Evolutionary conservation across 2,113 vertebrate genomes (phyloP), one percentile per base, ranked within the genome.

Genomic region (Tricholaema leucomelas): DNA sequence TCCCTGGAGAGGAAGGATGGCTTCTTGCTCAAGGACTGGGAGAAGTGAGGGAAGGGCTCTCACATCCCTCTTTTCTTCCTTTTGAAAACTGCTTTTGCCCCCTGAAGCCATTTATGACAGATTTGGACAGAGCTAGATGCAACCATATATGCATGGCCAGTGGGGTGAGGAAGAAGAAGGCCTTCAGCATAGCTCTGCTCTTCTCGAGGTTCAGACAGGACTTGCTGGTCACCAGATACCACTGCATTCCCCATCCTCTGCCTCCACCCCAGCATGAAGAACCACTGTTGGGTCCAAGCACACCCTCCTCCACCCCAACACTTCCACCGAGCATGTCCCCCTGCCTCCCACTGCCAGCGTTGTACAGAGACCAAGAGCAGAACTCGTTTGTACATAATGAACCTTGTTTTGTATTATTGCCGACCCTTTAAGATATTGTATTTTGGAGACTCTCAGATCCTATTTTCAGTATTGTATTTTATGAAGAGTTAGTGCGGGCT

Each of bases 351-450:
- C 93, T 96, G 75, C 72, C 94, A 91, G 79, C 10, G 69, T 97
- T 98, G 97, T 98, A 98, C 97, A 98, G 97, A 97, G 97, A 98
- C 97, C 97, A 97, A 98, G 93, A 97, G 95, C 98, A 97, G 97
- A 97, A 98, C 97, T 97, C 97, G 97, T 98, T 97, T 98, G 98
- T 98, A 98, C 98, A 98, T 98, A 98, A 96, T 98, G 98, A 98
- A 97, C 96, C 97, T 97, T 98, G 97, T 98, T 98, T 98, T 98
- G 98, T 98, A 98, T 98, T 98, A 97, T 97, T 98, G 96, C 95
- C 33, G 15, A 79, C 86, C 95, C 97, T 97, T 97, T 98, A 98
- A 98, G 95, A 97, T 98, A 98, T 97, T 98, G 97, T 98, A 98
- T 98, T 98, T 98, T 98, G 97, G 97, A 97, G 93, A 95, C 97